Base-by-base conservation (phyloP, 2,888 invertebrate genomes). In the Aethes cnicana region DNA sequence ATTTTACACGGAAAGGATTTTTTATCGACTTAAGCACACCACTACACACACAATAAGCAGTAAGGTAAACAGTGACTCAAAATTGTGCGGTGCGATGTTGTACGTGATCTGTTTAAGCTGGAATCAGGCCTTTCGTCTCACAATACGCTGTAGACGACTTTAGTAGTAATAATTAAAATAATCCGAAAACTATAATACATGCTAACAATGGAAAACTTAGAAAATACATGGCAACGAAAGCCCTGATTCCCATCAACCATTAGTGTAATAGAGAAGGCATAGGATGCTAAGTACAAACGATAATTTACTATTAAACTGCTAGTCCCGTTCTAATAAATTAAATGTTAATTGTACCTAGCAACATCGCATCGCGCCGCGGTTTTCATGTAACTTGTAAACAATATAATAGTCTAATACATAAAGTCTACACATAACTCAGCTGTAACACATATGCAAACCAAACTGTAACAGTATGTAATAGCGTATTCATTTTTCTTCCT, bases 361-460 rank as follows among this genome's bases (percentile, higher is more conserved):
- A 76, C 62, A 75, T 84, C 85, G 89, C 88, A 71, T 82, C 74
- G 86, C 89, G 85, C 82, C 74, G 83, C 80, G 89, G 89, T 89
- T 89, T 89, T 89, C 89, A 89, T 81, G 73, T 87, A 84, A 82
- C 75, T 44, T 82, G 79, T 84, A 84, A 81, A 84, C 83, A 77
- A 75, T 84, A 84, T 84, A 85, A 80, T 84, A 80, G 80, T 84
- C 82, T 78, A 78, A 78, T 81, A 80, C 80, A 71, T 57, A 79
- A 74, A 84, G 67, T 73, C 81, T 88, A 84, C 85, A 85, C 86
- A 81, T 87, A 82, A 86, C 78, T 86, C 87, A 85, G 71, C 82
- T 83, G 83, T 88, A 87, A 81, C 81, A 85, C 88, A 81, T 89
- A 89, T 85, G 88, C 88, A 88, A 89, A 87, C 87, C 84, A 86